phyloP scores from a whole-genome alignment of 2,888 invertebrate genomes.

The Dascillus cervinus region DNA sequence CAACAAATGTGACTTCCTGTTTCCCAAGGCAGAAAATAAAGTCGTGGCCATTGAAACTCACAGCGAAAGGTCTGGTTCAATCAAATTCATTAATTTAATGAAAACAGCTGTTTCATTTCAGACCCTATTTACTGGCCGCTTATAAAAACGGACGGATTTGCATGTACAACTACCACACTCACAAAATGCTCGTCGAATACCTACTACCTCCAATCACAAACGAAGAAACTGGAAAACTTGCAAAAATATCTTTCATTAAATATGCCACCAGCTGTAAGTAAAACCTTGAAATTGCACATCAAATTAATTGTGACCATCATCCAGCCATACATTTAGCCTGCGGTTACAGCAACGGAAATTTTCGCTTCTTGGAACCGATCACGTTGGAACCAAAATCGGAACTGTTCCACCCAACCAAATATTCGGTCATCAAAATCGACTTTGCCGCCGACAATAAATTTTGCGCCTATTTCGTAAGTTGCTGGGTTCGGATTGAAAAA shows the following conservation, averaged over 20 bases:
- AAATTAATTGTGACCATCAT: no score
- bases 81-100: not conserved
- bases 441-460: constrained; percentile 49
- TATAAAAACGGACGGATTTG: constrained; percentile 45
- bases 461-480: constrained; percentile 51
- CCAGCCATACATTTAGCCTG: constrained; percentile 51
- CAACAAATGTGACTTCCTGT: constrained; percentile 41
- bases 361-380: constrained; percentile 54
- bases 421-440: constrained; percentile 45
- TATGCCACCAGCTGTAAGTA: constrained; percentile 50
- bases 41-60: constrained; percentile 45
- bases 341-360: constrained; percentile 50
- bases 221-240: constrained; percentile 1
- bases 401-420: constrained; percentile 44
- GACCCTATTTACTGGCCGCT: constrained; percentile 45
- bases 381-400: constrained; percentile 44
- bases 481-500: constrained; percentile 14
- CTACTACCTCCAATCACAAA: constrained; percentile 12
- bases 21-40: constrained; percentile 37
- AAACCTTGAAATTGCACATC: no score
- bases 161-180: constrained; percentile 41
- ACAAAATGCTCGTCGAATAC: constrained; percentile 21
- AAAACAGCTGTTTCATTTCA: no score
- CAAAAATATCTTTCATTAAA: constrained; percentile 39
- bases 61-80: constrained; percentile 44